phyloP scores from a whole-genome alignment of 1,140 invertebrate species.

The Drosophila funebris region DNA sequence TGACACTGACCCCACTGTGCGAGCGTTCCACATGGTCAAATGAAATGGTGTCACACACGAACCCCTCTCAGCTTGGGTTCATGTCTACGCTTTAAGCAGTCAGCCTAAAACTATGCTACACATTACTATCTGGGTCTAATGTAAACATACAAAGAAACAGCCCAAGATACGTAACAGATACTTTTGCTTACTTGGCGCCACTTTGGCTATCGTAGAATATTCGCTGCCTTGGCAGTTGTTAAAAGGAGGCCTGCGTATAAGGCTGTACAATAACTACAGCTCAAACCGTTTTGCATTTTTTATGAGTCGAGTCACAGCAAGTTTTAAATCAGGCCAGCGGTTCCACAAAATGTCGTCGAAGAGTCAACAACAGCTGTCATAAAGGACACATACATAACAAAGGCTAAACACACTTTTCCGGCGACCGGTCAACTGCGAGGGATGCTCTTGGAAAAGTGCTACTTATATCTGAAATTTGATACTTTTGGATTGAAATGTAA shows the following conservation, averaged over 20 bases:
- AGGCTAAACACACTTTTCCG: conserved; percentile 16
- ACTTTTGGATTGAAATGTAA: no score
- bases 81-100: conserved; percentile 3
- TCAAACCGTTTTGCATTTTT: conserved; percentile 16
- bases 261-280: neutral
- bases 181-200: conserved; percentile 4
- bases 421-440: neutral
- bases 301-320: conserved; percentile 9
- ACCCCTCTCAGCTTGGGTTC: conserved; percentile 19
- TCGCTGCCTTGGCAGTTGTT: neutral
- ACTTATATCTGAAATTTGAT: no score
- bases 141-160: neutral
- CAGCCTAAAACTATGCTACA: conserved; percentile 38
- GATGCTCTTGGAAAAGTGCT: neutral
- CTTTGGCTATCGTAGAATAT: conserved; percentile 1
- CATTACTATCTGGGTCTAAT: neutral
- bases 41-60: neutral
- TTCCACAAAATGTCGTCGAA: conserved; percentile 13
- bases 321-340: conserved; percentile 33
- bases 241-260: neutral
- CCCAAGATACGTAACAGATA: neutral
- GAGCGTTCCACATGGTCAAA: conserved; percentile 6
- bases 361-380: conserved; percentile 39
- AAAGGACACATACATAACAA: conserved; percentile 32
- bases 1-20: conserved; percentile 56